phyloP scores from a whole-genome alignment of 2,888 invertebrate species.

The Drosophila melanocephala region DNA sequence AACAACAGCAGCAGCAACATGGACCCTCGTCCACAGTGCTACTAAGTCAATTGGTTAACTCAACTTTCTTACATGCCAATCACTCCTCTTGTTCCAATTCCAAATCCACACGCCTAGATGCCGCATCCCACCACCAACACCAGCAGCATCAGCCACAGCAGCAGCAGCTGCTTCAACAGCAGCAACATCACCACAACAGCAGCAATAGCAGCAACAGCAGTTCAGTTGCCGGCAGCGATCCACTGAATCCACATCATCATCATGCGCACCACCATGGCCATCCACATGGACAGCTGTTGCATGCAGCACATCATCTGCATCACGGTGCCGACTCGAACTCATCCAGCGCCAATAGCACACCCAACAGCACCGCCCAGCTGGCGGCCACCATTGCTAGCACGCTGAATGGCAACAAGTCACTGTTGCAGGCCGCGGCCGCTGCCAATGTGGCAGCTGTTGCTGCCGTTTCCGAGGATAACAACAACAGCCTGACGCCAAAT shows the following conservation, averaged over 20 bases:
- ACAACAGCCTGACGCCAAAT: conserved; percentile 76
- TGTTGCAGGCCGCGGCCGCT: conserved; percentile 63
- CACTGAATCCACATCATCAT: conserved; percentile 50
- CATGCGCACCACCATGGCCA: conserved; percentile 60
- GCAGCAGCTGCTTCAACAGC: conserved; percentile 47
- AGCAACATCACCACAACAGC: conserved; percentile 56
- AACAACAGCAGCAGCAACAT: conserved; percentile 68
- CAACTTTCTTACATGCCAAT: conserved; percentile 83
- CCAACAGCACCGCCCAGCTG: conserved; percentile 82
- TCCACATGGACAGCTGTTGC: conserved; percentile 55
- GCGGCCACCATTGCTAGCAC: conserved; percentile 66
- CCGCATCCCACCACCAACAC: conserved; percentile 52
- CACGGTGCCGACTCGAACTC: conserved; percentile 78
- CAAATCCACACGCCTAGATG: conserved; percentile 68
- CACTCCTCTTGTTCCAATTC: conserved; percentile 69
- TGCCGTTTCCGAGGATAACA: conserved; percentile 76
- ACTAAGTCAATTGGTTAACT: conserved; percentile 86
- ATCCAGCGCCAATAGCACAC: conserved; percentile 86
- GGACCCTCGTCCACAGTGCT: conserved; percentile 86
- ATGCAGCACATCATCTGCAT: conserved; percentile 69
- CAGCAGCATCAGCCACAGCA: conserved; percentile 52
- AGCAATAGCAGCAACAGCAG: conserved; percentile 60
- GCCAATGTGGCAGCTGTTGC: conserved; percentile 65
- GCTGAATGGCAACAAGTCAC: conserved; percentile 75
- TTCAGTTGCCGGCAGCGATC: conserved; percentile 38